Base-by-base conservation (phyloP, 2,888 invertebrate genomes). In the Stenodema calcarata region DNA sequence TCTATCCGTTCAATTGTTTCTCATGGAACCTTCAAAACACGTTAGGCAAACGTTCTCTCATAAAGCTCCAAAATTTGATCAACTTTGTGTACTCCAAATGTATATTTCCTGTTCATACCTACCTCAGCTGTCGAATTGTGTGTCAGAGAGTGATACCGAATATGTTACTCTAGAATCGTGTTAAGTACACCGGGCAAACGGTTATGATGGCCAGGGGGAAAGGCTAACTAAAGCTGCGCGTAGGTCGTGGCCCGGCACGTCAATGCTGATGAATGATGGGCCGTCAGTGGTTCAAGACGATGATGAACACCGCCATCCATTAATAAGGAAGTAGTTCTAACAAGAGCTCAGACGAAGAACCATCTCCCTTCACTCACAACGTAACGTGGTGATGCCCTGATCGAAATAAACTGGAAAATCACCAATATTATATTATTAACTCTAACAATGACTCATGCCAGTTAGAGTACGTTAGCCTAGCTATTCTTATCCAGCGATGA, bases 251-350 rank as follows among this genome's bases (percentile, higher is more conserved):
- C 78, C 47, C 42, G 78, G 44, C 78, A 62, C 42, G 82, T 82
- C 82, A 82, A 82, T 62, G 30, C 42, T 82, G 82, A 82, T 82
- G 82, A 69, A 82, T 82, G 82, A 82, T 82, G 82, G 23, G 69
- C 30, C 82, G 82, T 82, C 82, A 82, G 30, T 16, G 23, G 50
- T 23, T 14, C 30, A 30, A 80, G 80, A 80, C 44, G 78, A 82
- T 82, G 82, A 69, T 82, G 82, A 82, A 82, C 62, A 82, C 82
- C 69, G 69, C 35, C 82, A 30, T 82, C 69, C 82, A 82, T 82
- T 82, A 82, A 82, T 82, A 82, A 82, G 82, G 82, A 82, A 82
- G 82, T 82, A 82, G 35, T 82, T 82, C 82, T 41, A 69, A 82
- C 62, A 80, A 80, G 80, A 50, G 41, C 18, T 69, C 41, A 28